Percentiles rank a stretch among this genome's conserved stretches.
Evolutionary conservation across 1,140 invertebrate species (phyloP).

Genomic region (Drosophila ananassae): DNA sequence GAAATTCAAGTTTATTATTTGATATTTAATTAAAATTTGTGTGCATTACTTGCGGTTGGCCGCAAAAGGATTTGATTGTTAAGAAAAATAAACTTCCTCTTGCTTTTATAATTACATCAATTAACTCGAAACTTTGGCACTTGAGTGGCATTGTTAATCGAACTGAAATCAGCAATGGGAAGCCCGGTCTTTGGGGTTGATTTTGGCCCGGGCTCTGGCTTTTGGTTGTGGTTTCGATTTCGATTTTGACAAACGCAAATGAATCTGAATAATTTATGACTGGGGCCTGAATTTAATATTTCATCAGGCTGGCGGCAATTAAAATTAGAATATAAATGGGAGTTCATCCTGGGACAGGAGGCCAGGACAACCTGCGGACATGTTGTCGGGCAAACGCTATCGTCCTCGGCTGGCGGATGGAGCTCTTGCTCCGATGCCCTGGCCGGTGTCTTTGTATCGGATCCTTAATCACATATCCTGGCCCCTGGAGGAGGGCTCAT

Average conservation of each 20-base stretch:
- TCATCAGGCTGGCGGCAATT: slow-evolving; percentile 46
- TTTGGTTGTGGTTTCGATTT: slow-evolving; percentile 33
- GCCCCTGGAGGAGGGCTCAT: slow-evolving; percentile 59
- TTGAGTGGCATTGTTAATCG: slow-evolving; percentile 13
- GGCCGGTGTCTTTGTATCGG: slow-evolving; percentile 61
- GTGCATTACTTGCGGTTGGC: background rate
- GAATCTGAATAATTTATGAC: slow-evolving; percentile 46
- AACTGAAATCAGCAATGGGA: slow-evolving; percentile 16
- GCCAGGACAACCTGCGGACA: slow-evolving; percentile 12
- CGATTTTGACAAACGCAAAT: slow-evolving; percentile 48
- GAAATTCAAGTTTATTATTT: background rate
- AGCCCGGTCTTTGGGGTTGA: slow-evolving; percentile 4
- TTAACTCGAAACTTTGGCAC: slow-evolving; percentile 29
- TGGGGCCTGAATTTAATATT: slow-evolving; percentile 51
- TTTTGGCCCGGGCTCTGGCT: background rate
- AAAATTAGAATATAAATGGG: slow-evolving; percentile 59
- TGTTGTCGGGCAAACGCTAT: slow-evolving; percentile 38
- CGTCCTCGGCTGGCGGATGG: slow-evolving; percentile 53
- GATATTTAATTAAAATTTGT: background rate
- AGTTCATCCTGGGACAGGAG: slow-evolving; percentile 5
- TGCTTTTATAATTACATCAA: slow-evolving; percentile 10
- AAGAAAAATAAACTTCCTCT: background rate
- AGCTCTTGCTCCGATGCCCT: slow-evolving; percentile 41
- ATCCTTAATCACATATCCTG: slow-evolving; percentile 58
- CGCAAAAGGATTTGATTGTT: background rate